Conservation (phyloP, 2,113 vertebrate genomes). For the Rhynchopsitta pachyrhyncha region DNA sequence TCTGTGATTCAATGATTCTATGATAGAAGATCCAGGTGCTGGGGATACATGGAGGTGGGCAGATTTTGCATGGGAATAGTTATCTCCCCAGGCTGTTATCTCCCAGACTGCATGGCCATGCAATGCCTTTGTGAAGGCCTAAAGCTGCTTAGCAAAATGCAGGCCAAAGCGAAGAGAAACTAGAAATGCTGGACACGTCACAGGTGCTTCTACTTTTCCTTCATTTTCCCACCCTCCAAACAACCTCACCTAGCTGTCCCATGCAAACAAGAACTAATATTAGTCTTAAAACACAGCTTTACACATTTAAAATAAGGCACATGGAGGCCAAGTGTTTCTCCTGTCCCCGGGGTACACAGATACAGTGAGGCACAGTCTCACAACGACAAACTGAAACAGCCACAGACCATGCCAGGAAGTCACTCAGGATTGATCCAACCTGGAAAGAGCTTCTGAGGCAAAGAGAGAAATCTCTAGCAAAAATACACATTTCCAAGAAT, state of each 20-base stretch:
- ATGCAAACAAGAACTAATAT: neutral
- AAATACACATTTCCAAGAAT: neutral
- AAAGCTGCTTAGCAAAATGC: neutral
- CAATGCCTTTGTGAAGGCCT: neutral
- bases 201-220: neutral
- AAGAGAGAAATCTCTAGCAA: neutral
- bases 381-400: neutral
- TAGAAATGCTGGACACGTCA: neutral
- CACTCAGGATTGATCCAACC: neutral
- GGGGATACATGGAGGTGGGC: rapidly evolving
- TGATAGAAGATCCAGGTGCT: neutral
- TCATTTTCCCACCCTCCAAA: neutral
- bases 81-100: neutral
- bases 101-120: neutral
- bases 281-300: neutral
- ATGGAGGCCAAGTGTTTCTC: rapidly evolving
- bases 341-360: rapidly evolving
- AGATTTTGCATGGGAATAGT: neutral
- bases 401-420: rapidly evolving
- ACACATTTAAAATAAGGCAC: neutral
- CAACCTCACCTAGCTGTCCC: neutral
- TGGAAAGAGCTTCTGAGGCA: neutral
- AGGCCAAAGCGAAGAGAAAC: neutral
- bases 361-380: neutral
- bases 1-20: too few species aligned